A percentile compares a stretch with the other conserved stretches of the same genome.
phyloP scores from a whole-genome alignment of 2,888 invertebrate species.

The Invenusta paracnida region DNA sequence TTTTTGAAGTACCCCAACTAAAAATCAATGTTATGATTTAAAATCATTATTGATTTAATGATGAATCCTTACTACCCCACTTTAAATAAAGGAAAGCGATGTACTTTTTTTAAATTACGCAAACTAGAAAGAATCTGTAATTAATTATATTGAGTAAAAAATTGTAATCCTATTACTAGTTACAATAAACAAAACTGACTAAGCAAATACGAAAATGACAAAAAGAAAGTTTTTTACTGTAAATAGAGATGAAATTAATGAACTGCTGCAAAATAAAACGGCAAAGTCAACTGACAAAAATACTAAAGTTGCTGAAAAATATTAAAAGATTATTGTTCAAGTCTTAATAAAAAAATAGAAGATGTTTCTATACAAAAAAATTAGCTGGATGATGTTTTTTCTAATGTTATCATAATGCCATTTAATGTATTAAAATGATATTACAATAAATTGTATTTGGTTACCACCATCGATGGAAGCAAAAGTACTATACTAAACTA shows the following conservation, averaged over 20 bases:
- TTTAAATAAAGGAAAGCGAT: conserved; percentile 6
- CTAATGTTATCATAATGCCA: too few relatives aligned
- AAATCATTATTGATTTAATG: conserved; percentile 14
- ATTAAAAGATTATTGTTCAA: too few relatives aligned
- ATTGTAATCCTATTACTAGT: not conserved
- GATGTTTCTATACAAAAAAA: too few relatives aligned
- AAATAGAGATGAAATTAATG: not conserved
- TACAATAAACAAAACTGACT: not conserved
- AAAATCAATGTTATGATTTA: conserved; percentile 15
- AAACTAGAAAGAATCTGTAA: not conserved
- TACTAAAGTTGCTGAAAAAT: too few relatives aligned
- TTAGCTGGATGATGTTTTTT: too few relatives aligned
- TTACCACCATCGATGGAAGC: too few relatives aligned
- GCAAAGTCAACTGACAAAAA: too few relatives aligned
- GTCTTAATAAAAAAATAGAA: too few relatives aligned
- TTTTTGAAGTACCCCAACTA: too few relatives aligned
- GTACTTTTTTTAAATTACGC: not conserved
- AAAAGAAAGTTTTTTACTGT: not conserved
- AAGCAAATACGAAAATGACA: not conserved
- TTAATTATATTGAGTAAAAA: not conserved
- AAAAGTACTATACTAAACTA: too few relatives aligned
- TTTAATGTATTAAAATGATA: too few relatives aligned
- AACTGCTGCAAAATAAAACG: not conserved
- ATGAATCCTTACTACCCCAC: not conserved
- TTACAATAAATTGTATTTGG: too few relatives aligned